Evolutionary conservation across 2,113 vertebrate species (phyloP).

Genomic region (Gadus chalcogrammus): DNA sequence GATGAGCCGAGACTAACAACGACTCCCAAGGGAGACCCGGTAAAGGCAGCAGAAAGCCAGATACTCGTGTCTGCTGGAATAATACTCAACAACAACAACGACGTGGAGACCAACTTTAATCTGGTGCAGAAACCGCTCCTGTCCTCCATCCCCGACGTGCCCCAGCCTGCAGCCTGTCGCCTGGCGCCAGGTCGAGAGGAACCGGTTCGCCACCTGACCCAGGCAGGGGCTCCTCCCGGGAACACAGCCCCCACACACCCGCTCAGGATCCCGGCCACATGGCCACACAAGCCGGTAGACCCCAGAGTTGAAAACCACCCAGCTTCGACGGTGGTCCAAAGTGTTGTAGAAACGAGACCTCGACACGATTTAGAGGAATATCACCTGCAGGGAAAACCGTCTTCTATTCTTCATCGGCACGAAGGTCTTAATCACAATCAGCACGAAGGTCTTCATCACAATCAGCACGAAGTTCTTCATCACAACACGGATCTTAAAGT

Average conservation of each 20-base stretch:
- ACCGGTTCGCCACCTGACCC: not conserved
- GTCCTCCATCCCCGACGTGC: not conserved
- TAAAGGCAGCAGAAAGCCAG: not conserved
- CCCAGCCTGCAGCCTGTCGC: not conserved
- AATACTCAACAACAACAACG: constrained; percentile 37
- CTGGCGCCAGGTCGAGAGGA: not conserved
- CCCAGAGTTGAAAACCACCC: too few species aligned
- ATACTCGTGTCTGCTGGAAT: constrained; percentile 59
- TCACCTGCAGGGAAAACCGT: not conserved
- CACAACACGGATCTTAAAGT: too few species aligned
- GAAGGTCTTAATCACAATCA: not conserved
- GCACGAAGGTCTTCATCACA: not conserved
- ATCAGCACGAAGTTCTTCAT: not conserved
- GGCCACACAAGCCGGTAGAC: too few species aligned
- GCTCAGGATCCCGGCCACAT: too few species aligned
- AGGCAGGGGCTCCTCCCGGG: not conserved
- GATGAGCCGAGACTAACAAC: constrained; percentile 3
- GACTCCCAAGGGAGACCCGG: not conserved
- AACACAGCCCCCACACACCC: not conserved
- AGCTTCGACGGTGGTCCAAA: not conserved
- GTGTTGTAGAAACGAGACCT: not conserved
- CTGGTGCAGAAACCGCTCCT: constrained; percentile 18
- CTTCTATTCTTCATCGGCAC: not conserved
- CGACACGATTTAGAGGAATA: not conserved
- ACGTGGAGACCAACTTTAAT: constrained; percentile 10